Evolutionary conservation across 2,888 invertebrate genomes (phyloP).

Genomic region (Camptogramma bilineatum): DNA sequence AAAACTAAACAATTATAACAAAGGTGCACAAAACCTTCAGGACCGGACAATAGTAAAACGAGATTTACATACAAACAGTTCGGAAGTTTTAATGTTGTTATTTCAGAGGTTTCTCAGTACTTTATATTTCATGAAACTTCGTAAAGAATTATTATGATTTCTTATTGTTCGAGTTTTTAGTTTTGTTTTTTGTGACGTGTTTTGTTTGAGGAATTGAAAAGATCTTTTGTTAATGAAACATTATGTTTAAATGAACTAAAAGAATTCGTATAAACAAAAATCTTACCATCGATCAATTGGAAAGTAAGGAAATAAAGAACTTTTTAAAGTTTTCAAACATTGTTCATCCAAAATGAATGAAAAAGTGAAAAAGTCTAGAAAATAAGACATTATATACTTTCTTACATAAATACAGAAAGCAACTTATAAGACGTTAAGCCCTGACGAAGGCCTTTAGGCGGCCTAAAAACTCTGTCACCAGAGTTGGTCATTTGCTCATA

Average conservation of each 20-base stretch:
- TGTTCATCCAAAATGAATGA: too few species aligned
- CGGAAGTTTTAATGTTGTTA: slow-evolving; percentile 44
- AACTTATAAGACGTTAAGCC: too few species aligned
- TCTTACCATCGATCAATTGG: neutral
- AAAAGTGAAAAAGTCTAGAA: too few species aligned
- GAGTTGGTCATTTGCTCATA: too few species aligned
- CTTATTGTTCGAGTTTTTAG: slow-evolving; percentile 35
- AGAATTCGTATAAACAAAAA: neutral
- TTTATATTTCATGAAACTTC: slow-evolving; percentile 29
- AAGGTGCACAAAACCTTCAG: slow-evolving; percentile 10
- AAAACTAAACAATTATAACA: slow-evolving; percentile 6
- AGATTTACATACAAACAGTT: slow-evolving; percentile 44
- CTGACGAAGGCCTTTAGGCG: too few species aligned
- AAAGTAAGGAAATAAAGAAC: neutral
- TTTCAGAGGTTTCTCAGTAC: slow-evolving; percentile 38
- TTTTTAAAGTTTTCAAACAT: too few species aligned
- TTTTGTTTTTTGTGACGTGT: slow-evolving; percentile 26
- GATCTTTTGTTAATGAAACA: slow-evolving; percentile 1
- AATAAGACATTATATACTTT: too few species aligned
- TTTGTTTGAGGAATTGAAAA: slow-evolving; percentile 19
- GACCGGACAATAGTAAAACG: slow-evolving; percentile 40
- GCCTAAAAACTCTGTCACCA: too few species aligned
- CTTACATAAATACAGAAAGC: too few species aligned
- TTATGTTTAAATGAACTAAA: neutral
- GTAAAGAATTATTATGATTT: slow-evolving; percentile 38